Evolutionary conservation across 2,888 invertebrate species (phyloP).

Genomic region (Epistrophella euchroma): DNA sequence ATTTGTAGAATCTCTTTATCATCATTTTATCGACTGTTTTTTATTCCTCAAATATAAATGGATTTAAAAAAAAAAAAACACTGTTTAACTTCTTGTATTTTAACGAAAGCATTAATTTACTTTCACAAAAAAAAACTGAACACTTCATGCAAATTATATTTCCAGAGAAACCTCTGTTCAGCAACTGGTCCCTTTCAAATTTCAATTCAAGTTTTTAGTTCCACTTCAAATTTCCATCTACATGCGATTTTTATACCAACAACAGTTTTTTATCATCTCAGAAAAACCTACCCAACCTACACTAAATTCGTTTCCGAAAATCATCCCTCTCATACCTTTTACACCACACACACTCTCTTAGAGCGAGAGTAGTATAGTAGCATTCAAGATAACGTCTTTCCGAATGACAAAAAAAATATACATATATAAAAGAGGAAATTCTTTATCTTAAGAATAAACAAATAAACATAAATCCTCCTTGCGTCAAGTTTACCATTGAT

Average conservation of each 20-base stretch:
- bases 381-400: not conserved
- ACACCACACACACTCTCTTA: conserved; percentile 15
- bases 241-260: conserved; percentile 29
- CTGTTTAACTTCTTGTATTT: not conserved
- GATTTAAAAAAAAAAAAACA: not conserved
- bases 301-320: conserved; percentile 18
- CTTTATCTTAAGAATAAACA: conserved; percentile 45
- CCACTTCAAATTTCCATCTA: conserved; percentile 42
- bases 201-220: conserved; percentile 50
- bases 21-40: not conserved
- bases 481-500: conserved; percentile 28
- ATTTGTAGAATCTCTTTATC: not conserved
- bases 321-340: conserved; percentile 24
- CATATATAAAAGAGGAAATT: conserved; percentile 4
- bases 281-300: conserved; percentile 5
- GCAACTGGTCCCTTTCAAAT: conserved; percentile 8
- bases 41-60: not conserved
- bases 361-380: not conserved
- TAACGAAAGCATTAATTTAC: not conserved
- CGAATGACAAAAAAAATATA: conserved; percentile 4
- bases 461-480: conserved; percentile 54
- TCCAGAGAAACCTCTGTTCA: not conserved
- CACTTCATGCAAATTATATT: conserved; percentile 16
- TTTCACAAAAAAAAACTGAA: not conserved
- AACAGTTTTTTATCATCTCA: not conserved